Conservation (phyloP, 2,888 invertebrate genomes). For the Andrena chrysosceles region DNA sequence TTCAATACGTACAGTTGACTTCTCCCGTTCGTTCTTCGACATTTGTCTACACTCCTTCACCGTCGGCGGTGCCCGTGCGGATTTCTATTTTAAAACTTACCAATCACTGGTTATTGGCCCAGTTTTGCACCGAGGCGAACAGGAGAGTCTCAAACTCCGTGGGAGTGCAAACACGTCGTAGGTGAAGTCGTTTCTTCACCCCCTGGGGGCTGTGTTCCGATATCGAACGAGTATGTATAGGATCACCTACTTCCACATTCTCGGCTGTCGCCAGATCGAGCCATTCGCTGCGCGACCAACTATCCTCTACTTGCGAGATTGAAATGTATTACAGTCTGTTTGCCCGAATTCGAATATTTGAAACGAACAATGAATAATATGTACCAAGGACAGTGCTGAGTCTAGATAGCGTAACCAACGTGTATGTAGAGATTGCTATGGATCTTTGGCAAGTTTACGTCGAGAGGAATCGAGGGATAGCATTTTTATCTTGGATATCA, state of each 20-base stretch:
- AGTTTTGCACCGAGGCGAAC: slow-evolving; percentile 61
- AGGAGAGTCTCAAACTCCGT: slow-evolving; percentile 47
- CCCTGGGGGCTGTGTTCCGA: slow-evolving; percentile 30
- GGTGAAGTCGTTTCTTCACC: slow-evolving; percentile 49
- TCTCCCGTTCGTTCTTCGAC: slow-evolving; percentile 33
- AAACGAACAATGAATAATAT: neutral
- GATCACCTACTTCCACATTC: slow-evolving; percentile 13
- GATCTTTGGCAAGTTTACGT: neutral
- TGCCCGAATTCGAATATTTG: slow-evolving; percentile 1
- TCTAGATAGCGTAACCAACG: neutral
- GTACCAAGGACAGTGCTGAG: neutral
- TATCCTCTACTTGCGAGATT: neutral
- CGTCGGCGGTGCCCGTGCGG: slow-evolving; percentile 32
- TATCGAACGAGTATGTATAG: slow-evolving; percentile 36
- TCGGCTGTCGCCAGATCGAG: slow-evolving; percentile 34
- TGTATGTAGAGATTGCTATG: neutral
- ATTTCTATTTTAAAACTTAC: slow-evolving; percentile 68
- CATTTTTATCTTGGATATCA: too few relatives aligned
- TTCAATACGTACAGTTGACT: slow-evolving; percentile 22
- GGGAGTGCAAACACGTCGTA: slow-evolving; percentile 59
- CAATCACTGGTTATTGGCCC: slow-evolving; percentile 70
- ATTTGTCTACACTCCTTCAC: slow-evolving; percentile 9
- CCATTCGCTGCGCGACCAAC: slow-evolving; percentile 13
- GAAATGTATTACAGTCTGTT: slow-evolving; percentile 7
- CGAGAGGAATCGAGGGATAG: neutral